A percentile compares a stretch with the other conserved stretches of the same genome.
Evolutionary conservation across 2,797 vertebrate species (phyloP).

Genomic region (Ficedula albicollis): DNA sequence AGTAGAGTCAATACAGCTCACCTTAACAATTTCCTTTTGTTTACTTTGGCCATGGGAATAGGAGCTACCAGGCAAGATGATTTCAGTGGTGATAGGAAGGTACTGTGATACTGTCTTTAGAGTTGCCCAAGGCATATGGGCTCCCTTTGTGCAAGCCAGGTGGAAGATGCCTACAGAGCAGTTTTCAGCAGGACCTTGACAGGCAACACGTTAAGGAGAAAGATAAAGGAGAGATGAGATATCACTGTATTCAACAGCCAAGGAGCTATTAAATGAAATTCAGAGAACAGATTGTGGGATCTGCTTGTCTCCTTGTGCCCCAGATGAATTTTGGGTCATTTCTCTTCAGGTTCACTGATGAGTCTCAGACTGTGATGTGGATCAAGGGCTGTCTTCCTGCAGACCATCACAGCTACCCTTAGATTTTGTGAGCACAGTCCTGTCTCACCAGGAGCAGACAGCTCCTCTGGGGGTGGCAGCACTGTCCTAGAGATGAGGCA

Average conservation of each 20-base stretch:
- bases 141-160: not conserved
- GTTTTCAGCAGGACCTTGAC: not conserved
- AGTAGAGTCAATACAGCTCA: not conserved
- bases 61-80: not conserved
- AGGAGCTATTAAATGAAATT: not conserved
- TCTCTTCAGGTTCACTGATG: not conserved
- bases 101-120: not conserved
- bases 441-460: fast-evolving
- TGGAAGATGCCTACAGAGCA: not conserved
- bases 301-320: not conserved
- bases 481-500: not conserved
- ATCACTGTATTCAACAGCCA: not conserved
- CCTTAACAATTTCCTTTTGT: not conserved
- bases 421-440: not conserved
- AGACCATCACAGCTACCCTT: not conserved
- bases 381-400: not conserved
- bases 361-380: not conserved
- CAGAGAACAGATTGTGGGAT: not conserved
- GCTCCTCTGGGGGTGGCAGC: not conserved
- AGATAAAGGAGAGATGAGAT: not conserved
- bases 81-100: not conserved
- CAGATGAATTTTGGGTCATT: not conserved
- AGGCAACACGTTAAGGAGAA: not conserved
- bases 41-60: not conserved
- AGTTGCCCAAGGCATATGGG: not conserved